These are phyloP conservation scores for Halichoerus grypus DNA, from an alignment of 2,113 vertebrate genomes.

Conservation along the genomic window DNA sequence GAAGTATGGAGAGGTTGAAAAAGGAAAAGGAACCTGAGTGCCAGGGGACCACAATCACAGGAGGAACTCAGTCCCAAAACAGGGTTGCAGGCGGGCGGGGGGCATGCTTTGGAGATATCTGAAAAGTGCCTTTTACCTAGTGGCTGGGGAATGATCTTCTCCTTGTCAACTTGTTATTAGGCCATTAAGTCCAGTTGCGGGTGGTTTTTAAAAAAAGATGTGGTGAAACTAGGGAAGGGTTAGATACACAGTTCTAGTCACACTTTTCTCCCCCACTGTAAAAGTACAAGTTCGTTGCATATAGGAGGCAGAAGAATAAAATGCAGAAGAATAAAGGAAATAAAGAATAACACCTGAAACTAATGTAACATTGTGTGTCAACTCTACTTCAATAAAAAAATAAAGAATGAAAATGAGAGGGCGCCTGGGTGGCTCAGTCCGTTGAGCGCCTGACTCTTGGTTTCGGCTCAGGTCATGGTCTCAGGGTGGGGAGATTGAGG, in stretches of 20 bases:
- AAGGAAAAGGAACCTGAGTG: background rate
- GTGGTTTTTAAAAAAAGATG: background rate
- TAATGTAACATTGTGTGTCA: background rate
- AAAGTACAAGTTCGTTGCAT: background rate
- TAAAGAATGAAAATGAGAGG: background rate
- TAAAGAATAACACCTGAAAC: background rate
- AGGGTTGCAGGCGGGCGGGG: background rate
- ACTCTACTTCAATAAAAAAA: background rate
- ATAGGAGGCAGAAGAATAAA: constrained; percentile 4
- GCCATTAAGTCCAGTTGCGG: background rate
- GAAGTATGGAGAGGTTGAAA: background rate
- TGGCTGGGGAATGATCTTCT: background rate
- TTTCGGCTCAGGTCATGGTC: background rate
- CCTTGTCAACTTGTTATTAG: background rate
- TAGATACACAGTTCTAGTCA: background rate
- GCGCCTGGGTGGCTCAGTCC: background rate
- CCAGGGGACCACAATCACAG: background rate
- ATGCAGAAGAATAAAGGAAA: background rate
- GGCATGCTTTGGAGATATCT: too few species aligned
- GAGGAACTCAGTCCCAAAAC: background rate
- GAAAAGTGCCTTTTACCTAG: background rate
- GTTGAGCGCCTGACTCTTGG: background rate
- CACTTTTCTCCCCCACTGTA: background rate
- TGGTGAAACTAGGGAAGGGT: background rate
- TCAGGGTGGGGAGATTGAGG: background rate